Evolutionary conservation across 2,888 invertebrate genomes (phyloP), one percentile per base, ranked within the genome.

Genomic region (Polyploca ridens): DNA sequence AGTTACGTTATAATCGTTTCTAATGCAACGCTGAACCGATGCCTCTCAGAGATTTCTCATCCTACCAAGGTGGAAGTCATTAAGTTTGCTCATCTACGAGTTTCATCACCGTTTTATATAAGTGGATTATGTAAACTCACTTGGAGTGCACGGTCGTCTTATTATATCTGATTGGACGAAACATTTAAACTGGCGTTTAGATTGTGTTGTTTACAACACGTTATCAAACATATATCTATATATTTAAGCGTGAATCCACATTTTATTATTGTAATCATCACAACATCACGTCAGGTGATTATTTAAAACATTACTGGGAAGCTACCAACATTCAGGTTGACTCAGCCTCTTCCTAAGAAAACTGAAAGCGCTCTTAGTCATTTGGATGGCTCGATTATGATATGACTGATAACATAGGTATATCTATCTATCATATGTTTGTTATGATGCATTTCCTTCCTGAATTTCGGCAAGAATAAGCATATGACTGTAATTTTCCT

Each of bases 91-190:
- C 83, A 87, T 88, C 86, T 82, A 85, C 78, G 73, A 75, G 72
- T 92, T 90, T 90, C 90, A 84, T 87, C 87, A 91, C 78, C 68
- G 73, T 72, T 83, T 92, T 91, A 91, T 88, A 85, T 90, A 93
- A 93, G 83, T 68, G 66, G 75, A 81, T 93, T 91, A 91, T 88
- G 85, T 90, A 92, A 92, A 77, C 77, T 72, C 68, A 67, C 72
- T 81, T 78, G 67, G 78, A 84, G 84, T 84, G 85, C 85, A 85
- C 83, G 84, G 86, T 80, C 85, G 82, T 75, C 77, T 75, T 79
- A 78, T 76, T 78, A 72, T 33, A 59, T 63, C 64, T 58, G 67
- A 67, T 71, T 66, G 68, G 27, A 41, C 41, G 19, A 41, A 14
- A 61, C 61, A 61, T 44, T 61, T 16, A 61, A 16, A 44, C 27